These are phyloP conservation scores for Brachionus calyciflorus DNA, from an alignment of 1,140 invertebrate species.

Conservation along the genomic window DNA sequence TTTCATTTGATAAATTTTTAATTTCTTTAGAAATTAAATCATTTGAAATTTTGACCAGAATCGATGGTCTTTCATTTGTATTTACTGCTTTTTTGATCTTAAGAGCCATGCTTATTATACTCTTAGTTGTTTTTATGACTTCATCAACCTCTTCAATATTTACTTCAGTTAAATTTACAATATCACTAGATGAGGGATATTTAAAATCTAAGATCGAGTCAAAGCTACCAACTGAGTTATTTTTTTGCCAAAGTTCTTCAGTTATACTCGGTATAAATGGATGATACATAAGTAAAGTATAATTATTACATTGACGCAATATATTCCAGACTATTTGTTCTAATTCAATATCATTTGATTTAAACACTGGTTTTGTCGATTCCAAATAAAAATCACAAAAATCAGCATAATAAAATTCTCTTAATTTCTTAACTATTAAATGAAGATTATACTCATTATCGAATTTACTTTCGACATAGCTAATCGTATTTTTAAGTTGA, in stretches of 20 bases:
- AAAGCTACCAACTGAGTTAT: background rate
- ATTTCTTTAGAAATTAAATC: background rate
- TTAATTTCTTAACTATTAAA: constrained; percentile 11
- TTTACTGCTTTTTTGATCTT: background rate
- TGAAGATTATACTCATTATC: constrained; percentile 10
- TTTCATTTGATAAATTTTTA: background rate
- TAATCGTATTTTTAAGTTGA: constrained; percentile 87
- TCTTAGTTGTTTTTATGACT: background rate
- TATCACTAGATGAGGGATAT: background rate
- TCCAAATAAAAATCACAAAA: constrained; percentile 92
- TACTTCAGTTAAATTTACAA: background rate
- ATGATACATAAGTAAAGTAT: constrained; percentile 17
- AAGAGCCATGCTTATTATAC: background rate
- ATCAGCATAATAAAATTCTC: constrained; percentile 38
- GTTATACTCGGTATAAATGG: constrained; percentile 35
- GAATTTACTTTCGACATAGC: constrained; percentile 93
- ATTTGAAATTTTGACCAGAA: background rate
- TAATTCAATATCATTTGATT: background rate
- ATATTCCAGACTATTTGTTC: constrained; percentile 30
- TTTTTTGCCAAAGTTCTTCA: constrained; percentile 38
- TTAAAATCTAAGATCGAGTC: constrained; percentile 4
- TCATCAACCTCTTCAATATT: background rate
- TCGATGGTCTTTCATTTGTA: background rate
- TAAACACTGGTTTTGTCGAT: constrained; percentile 55
- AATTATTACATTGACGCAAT: background rate